These are phyloP conservation scores for Sternarchorhynchus goeldii DNA, from an alignment of 2,797 vertebrate species.

Conservation along the genomic window DNA sequence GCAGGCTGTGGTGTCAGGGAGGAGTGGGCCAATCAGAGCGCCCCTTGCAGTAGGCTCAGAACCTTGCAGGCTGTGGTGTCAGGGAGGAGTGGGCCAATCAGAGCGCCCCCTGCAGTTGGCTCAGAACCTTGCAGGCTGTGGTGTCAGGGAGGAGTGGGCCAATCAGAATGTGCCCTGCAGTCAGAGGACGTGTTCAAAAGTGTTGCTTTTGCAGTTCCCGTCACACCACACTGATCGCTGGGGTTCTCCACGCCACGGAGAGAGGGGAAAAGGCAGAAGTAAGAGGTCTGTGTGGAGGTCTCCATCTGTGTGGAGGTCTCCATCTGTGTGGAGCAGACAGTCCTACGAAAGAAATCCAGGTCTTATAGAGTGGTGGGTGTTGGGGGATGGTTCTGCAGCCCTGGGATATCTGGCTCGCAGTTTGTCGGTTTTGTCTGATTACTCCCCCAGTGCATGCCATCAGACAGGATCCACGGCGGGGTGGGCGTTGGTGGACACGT, in stretches of 20 bases:
- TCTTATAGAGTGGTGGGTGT: no score
- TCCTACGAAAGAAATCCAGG: neutral
- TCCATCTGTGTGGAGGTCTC: no score
- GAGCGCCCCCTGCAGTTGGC: neutral
- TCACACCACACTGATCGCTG: no score
- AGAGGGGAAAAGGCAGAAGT: no score
- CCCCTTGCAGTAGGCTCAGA: slow-evolving; percentile 4
- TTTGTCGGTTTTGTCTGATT: neutral
- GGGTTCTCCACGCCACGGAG: no score
- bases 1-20: no score
- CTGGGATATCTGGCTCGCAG: slow-evolving; percentile 11
- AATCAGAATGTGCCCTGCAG: neutral
- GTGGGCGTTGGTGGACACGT: slow-evolving; percentile 20
- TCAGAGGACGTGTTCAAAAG: neutral
- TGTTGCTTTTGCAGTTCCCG: no score
- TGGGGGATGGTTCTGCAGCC: neutral
- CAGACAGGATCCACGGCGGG: slow-evolving; percentile 24
- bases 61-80: slow-evolving; percentile 20
- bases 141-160: no score
- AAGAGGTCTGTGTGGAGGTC: no score
- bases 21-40: no score
- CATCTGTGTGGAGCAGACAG: neutral
- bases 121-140: no score
- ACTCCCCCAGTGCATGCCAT: slow-evolving; percentile 21
- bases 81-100: neutral